Conservation (phyloP, 2,888 invertebrate species). For the Rhabditoides inermis region DNA sequence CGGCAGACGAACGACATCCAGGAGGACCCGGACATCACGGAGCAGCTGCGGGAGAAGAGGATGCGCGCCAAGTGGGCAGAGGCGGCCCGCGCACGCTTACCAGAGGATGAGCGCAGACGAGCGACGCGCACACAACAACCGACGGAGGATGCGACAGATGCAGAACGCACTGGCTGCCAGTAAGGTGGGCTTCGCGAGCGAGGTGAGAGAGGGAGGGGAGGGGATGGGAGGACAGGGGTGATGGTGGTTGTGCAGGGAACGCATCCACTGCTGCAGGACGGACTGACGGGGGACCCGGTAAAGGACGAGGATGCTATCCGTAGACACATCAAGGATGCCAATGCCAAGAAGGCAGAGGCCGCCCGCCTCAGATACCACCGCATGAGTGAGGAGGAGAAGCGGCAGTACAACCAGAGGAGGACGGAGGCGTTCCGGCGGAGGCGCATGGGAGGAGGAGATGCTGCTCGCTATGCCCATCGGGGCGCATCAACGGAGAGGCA, state of each 20-base stretch:
- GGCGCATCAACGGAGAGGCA: slow-evolving; percentile 48
- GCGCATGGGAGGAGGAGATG: slow-evolving; percentile 50
- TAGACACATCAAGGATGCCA: slow-evolving; percentile 42
- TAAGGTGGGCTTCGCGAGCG: slow-evolving; percentile 15
- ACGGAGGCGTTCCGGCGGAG: slow-evolving; percentile 47
- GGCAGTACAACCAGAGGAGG: slow-evolving; percentile 45
- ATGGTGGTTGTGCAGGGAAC: too few species aligned
- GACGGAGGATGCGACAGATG: slow-evolving; percentile 46
- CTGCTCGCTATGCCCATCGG: slow-evolving; percentile 50
- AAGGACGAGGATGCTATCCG: slow-evolving; percentile 44
- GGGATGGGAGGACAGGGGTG: not conserved
- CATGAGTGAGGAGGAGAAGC: slow-evolving; percentile 46
- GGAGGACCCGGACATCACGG: slow-evolving; percentile 50
- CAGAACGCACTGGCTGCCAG: slow-evolving; percentile 32
- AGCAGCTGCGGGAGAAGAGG: slow-evolving; percentile 47
- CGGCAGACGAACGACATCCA: slow-evolving; percentile 47
- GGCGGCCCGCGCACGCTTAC: slow-evolving; percentile 45
- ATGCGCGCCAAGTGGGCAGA: slow-evolving; percentile 51
- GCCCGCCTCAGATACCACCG: slow-evolving; percentile 39
- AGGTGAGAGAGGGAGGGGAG: not conserved
- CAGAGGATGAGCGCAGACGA: slow-evolving; percentile 43
- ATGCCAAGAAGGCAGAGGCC: slow-evolving; percentile 50
- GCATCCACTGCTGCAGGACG: slow-evolving; percentile 14
- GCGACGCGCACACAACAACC: slow-evolving; percentile 43
- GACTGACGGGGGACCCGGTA: slow-evolving; percentile 27